A percentile compares a stretch with the other conserved stretches of the same genome.
phyloP scores from a whole-genome alignment of 2,797 vertebrate species.

The Hydrocynus forskahlii region DNA sequence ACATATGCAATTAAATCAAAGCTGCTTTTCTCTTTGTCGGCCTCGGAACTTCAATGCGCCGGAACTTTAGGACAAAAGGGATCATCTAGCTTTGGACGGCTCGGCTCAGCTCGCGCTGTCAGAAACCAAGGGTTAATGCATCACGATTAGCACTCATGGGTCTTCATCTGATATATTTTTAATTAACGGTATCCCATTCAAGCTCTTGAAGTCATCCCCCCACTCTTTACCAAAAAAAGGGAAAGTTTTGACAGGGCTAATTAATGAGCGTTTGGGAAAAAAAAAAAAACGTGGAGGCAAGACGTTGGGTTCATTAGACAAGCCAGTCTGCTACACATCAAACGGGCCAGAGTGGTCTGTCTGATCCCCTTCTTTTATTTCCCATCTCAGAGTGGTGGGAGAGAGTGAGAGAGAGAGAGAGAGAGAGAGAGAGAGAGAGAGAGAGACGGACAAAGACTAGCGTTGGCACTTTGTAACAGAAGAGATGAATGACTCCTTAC shows the following conservation, averaged over 20 bases:
- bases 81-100: slow-evolving; percentile 66
- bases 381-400: slow-evolving; percentile 57
- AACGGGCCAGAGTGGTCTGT: slow-evolving; percentile 67
- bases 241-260: slow-evolving; percentile 84
- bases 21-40: slow-evolving; percentile 67
- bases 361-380: slow-evolving; percentile 63
- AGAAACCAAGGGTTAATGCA: slow-evolving; percentile 67
- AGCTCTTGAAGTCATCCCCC: slow-evolving; percentile 73
- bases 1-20: slow-evolving; percentile 78
- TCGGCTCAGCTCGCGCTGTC: slow-evolving; percentile 59
- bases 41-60: slow-evolving; percentile 74
- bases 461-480: slow-evolving; percentile 80
- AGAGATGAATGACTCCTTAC: slow-evolving; percentile 84
- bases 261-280: slow-evolving; percentile 73
- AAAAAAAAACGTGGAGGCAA: slow-evolving; percentile 59
- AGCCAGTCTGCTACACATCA: slow-evolving; percentile 77
- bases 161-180: slow-evolving; percentile 86
- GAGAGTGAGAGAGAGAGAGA: slow-evolving; percentile 48
- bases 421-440: slow-evolving; percentile 43
- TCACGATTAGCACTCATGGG: slow-evolving; percentile 75
- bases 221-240: slow-evolving; percentile 67
- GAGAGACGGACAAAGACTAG: slow-evolving; percentile 60
- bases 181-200: slow-evolving; percentile 85
- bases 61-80: slow-evolving; percentile 77
- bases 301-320: slow-evolving; percentile 77